Base-by-base conservation (phyloP, 2,888 invertebrate genomes). In the Horisme vitalbata region DNA sequence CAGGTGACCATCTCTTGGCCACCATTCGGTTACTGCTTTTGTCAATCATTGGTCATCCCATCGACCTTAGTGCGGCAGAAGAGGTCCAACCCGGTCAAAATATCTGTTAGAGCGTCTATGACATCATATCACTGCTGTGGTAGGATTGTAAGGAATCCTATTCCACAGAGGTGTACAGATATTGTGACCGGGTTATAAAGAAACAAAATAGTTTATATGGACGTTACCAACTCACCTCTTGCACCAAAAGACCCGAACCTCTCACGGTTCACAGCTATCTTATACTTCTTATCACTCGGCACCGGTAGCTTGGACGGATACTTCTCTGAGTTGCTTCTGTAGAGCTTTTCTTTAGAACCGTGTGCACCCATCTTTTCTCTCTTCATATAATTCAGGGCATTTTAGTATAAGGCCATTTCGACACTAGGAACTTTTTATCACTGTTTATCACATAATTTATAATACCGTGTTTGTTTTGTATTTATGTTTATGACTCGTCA, bases 261-360 rank as follows among this genome's bases (percentile, higher is more conserved):
- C 76, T 94, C 94, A 52, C 93, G 88, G 66, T 92, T 92, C 58
- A 93, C 91, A 59, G 93, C 92, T 60, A 90, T 79, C 64, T 90
- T 90, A 69, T 90, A 90, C 59, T 92, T 91, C 76, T 92, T 91
- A 53, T 90, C 90, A 60, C 83, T 91, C 34, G 91, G 90, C 56
- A 89, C 87, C 32, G 90, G 90, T 51, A 92, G 75, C 71, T 92
- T 91, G 56, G 91, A 84, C 68, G 88, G 89, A 78, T 85, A 87
- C 57, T 89, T 90, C 77, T 92, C 93, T 27, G 94, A 93, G 65
- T 91, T 90, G 59, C 92, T 91, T 69, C 93, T 90, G 67, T 92
- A 91, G 56, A 94, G 88, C 83, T 94, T 94, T 82, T 94, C 94
- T 89, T 94, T 94, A 49, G 94, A 94, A 69, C 94, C 93, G 85